Percentiles rank a stretch among this genome's conserved stretches.
phyloP scores from a whole-genome alignment of 2,797 vertebrate genomes.

The Esox masquinongy region DNA sequence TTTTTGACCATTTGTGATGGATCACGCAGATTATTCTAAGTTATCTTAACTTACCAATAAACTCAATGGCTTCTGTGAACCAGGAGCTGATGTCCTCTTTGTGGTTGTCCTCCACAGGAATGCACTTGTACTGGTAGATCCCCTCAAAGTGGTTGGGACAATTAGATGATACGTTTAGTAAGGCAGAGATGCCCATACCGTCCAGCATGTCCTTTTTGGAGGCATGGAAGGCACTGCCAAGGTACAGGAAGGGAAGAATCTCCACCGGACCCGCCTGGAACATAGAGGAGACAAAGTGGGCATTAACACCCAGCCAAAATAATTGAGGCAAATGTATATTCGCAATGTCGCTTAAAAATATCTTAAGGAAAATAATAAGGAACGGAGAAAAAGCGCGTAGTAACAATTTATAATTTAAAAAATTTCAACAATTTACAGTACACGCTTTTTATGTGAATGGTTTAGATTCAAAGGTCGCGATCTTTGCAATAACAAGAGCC shows the following conservation, averaged over 20 bases:
- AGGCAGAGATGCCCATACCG: slow-evolving; percentile 77
- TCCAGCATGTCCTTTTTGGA: slow-evolving; percentile 82
- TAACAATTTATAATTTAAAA: background rate
- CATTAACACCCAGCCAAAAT: background rate
- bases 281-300: background rate
- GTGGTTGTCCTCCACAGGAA: slow-evolving; percentile 85
- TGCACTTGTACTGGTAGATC: slow-evolving; percentile 82
- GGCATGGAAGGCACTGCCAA: slow-evolving; percentile 81
- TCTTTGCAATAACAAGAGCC: background rate
- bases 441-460: background rate
- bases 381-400: background rate
- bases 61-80: slow-evolving; percentile 84
- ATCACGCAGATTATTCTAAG: background rate
- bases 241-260: slow-evolving; percentile 83
- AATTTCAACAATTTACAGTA: background rate
- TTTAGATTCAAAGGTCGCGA: background rate
- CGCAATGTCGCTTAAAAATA: background rate
- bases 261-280: slow-evolving; percentile 79
- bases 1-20: background rate
- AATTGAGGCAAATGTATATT: background rate
- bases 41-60: slow-evolving; percentile 72
- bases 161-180: slow-evolving; percentile 82
- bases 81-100: slow-evolving; percentile 85
- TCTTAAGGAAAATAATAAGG: background rate
- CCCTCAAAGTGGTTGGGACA: slow-evolving; percentile 85